phyloP scores from a whole-genome alignment of 2,113 vertebrate genomes.

The Syngnathus floridae region DNA sequence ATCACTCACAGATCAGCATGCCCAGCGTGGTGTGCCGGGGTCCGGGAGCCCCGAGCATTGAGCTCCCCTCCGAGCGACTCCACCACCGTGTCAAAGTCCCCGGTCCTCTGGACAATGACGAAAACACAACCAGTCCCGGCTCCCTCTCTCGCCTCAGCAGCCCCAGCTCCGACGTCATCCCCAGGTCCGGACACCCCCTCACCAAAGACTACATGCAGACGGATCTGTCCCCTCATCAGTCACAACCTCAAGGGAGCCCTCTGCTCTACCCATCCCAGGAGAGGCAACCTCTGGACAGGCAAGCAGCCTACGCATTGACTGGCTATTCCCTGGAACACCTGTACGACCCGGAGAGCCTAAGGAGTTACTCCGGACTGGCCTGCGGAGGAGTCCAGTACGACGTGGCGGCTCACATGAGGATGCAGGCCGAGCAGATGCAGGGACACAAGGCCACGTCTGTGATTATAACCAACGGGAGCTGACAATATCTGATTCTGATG shows the following conservation, averaged over 20 bases:
- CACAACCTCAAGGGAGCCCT: slow-evolving; percentile 75
- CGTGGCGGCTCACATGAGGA: slow-evolving; percentile 89
- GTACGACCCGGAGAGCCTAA: slow-evolving; percentile 87
- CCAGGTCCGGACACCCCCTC: slow-evolving; percentile 79
- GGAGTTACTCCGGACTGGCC: slow-evolving; percentile 87
- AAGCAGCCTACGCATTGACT: slow-evolving; percentile 89
- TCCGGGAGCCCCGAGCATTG: slow-evolving; percentile 58
- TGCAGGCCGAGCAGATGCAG: slow-evolving; percentile 91
- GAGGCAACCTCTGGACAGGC: slow-evolving; percentile 81
- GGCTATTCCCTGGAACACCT: slow-evolving; percentile 96
- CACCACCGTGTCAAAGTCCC: slow-evolving; percentile 61
- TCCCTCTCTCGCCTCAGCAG: slow-evolving; percentile 90
- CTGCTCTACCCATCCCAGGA: slow-evolving; percentile 75
- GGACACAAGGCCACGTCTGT: slow-evolving; percentile 98
- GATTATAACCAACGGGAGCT: slow-evolving; percentile 99
- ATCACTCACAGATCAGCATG: slow-evolving; percentile 76
- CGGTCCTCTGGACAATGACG: slow-evolving; percentile 71
- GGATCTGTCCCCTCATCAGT: slow-evolving; percentile 83
- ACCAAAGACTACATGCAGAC: slow-evolving; percentile 92
- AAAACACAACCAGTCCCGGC: slow-evolving; percentile 81
- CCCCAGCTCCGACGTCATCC: slow-evolving; percentile 69
- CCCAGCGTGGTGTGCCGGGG: slow-evolving; percentile 79
- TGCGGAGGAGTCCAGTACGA: slow-evolving; percentile 82
- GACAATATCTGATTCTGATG: slow-evolving; percentile 60
- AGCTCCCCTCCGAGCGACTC: slow-evolving; percentile 70